Conservation (phyloP, 2,797 vertebrate genomes). For the Decapterus maruadsi region DNA sequence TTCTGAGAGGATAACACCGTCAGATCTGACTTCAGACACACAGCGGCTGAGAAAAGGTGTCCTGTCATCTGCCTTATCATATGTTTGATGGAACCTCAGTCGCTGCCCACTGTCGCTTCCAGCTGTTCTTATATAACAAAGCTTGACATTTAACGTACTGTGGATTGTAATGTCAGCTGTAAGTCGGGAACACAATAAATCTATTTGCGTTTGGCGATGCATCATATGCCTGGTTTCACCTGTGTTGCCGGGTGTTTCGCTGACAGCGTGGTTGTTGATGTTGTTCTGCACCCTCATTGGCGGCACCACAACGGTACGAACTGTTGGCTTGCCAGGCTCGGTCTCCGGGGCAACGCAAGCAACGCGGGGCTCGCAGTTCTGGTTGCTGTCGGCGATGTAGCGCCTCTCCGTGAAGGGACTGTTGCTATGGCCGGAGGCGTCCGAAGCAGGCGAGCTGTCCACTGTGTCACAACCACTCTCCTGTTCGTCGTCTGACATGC, state of each 20-base stretch:
- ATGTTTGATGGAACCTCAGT: conserved; percentile 4
- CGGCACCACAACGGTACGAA: conserved; percentile 94
- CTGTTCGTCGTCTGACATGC: conserved; percentile 97
- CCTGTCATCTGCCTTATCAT: conserved; percentile 2
- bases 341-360: conserved; percentile 84
- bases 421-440: conserved; percentile 89
- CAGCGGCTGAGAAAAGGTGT: conserved; percentile 4
- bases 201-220: not conserved
- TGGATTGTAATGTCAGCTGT: not conserved
- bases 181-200: not conserved
- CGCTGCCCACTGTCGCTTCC: not conserved
- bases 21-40: conserved; percentile 27
- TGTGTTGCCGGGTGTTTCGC: conserved; percentile 85
- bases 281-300: conserved; percentile 92
- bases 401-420: conserved; percentile 91
- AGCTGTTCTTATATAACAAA: not conserved
- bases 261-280: conserved; percentile 83
- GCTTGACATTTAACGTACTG: not conserved
- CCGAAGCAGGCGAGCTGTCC: conserved; percentile 92
- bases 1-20: conserved; percentile 40
- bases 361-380: conserved; percentile 87
- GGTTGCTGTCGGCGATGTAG: conserved; percentile 88
- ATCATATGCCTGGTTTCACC: conserved; percentile 79
- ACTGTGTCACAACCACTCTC: conserved; percentile 97
- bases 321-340: conserved; percentile 88